Base-by-base conservation (phyloP, 2,113 vertebrate species). In the human (Homo sapiens) region DNA sequence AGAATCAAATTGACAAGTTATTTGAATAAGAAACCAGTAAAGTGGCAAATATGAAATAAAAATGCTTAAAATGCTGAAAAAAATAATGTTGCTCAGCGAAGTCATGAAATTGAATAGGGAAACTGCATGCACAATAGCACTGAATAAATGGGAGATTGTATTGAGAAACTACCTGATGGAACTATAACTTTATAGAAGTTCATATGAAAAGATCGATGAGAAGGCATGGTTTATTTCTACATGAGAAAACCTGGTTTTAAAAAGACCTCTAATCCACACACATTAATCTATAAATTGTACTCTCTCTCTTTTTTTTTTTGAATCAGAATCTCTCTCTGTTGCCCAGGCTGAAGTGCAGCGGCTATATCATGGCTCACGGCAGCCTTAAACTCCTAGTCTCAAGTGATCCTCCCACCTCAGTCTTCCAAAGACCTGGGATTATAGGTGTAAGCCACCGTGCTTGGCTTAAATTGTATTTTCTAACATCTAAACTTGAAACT, bases 11-110 rank as follows among this genome's bases (percentile, higher is more conserved):
- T 70, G 50, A 50, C 25, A 83, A 76, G 55, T 23, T 50, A 2
- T 82, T 81, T 64, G 30, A 64, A 25, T 12, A 61, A 89, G 57
- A 90, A 86, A 89, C 11, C 59, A 95, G n/a, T 27, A 30, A 92
- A 92, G 17, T 79, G 35, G n/a, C 20, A 93, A 94, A 76, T 55
- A 22, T n/a, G 45, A 64, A 92, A 79, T n/a, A 90, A 96, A 97
- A 93, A 91, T 81, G 18, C 23, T 43, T 38, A 76, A 80, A 55
- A 55, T 55, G 52, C 18, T 55, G 18, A 20, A 55, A 57, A 57
- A 79, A 89, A 11, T 68, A 80, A 82, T 14, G 72, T 70, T 61
- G 12, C 11, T 55, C 23, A 64, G 83, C 9, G 59, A 78, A 87
- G 13, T 70, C 76, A 76, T 35, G 86, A 82, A 93, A 72, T 70